phyloP scores from a whole-genome alignment of 2,113 vertebrate genomes.

The Aplodontia rufa region DNA sequence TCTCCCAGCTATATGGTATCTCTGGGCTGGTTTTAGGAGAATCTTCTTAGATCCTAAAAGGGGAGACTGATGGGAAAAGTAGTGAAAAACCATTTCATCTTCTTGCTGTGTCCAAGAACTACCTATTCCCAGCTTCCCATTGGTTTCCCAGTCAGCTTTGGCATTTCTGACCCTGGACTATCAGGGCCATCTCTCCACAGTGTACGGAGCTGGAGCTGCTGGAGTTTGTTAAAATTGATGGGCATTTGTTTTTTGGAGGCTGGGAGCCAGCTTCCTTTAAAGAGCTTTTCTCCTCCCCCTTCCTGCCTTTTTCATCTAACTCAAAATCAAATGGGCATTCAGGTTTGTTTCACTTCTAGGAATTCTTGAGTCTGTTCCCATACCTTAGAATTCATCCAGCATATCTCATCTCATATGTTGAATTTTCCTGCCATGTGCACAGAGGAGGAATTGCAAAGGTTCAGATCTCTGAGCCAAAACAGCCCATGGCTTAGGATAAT shows the following conservation, averaged over 20 bases:
- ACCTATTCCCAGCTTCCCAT: not conserved
- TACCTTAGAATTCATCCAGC: not conserved
- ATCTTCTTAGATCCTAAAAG: slow-evolving; percentile 5
- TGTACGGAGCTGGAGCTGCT: not conserved
- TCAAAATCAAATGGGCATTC: not conserved
- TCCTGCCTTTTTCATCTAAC: not conserved
- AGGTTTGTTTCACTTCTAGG: not conserved
- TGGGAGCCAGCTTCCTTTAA: not conserved
- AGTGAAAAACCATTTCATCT: not conserved
- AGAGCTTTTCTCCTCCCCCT: not conserved
- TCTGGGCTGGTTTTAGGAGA: not conserved
- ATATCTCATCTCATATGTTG: not conserved
- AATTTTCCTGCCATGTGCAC: not conserved
- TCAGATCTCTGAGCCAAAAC: not conserved
- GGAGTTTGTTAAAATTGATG: not conserved
- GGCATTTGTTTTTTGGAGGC: not conserved
- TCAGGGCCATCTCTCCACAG: not conserved
- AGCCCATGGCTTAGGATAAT: not conserved
- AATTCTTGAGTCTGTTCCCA: not conserved
- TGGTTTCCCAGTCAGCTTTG: not conserved
- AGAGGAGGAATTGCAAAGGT: not conserved
- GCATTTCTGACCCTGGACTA: not conserved
- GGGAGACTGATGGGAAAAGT: not conserved
- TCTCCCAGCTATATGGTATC: not conserved
- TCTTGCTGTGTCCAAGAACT: not conserved